Evolutionary conservation across 2,797 vertebrate species (phyloP), one percentile per base, ranked within the genome.

Genomic region (Psittacula echo): DNA sequence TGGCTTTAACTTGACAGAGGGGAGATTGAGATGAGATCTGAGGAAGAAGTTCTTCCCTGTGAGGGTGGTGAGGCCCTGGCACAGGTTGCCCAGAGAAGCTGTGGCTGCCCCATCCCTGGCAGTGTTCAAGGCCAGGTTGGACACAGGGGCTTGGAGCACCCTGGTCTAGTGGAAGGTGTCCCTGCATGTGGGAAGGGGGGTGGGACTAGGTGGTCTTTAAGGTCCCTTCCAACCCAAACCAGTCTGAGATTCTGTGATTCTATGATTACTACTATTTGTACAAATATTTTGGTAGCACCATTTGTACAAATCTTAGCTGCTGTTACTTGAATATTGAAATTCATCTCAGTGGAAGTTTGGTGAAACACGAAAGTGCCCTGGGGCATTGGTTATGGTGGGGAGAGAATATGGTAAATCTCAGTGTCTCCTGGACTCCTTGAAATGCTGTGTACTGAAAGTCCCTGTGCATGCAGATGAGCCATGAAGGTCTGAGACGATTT

Each of bases 391-490:
- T 11, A 3, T 3, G 39, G 5, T 17, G 44, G 41, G 21, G 30
- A 26, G n/a, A 45, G 23, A 45, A 32, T 1, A 7, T 3, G n/a
- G 32, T 11, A 22, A 45, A 22, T 13, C 65, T 13, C 65, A 1
- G 1, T 12, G 13, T 41, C 56, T n/a, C n/a, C 4, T 1, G 11
- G 27, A 3, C 60, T 44, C 45, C 39, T 44, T 8, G 34, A 6
- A 42, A 54, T 1, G n/a, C 56, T 30, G 3, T 3, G 2, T 23
- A 2, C 72, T 20, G 29, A 9, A 9, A 3, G 2, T 10, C 65
- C 64, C 64, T 5, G 29, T 2, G 30, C 4, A 3, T 1, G 0
- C 12, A 7, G 67, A 88, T 1, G 2, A 29, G 56, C 61, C 1
- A 0, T 2, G 27, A 19, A 7, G 37, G 5, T 64, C 58, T 54